Conservation (phyloP, 2,113 vertebrate genomes). For the Hepsetus odoe region DNA sequence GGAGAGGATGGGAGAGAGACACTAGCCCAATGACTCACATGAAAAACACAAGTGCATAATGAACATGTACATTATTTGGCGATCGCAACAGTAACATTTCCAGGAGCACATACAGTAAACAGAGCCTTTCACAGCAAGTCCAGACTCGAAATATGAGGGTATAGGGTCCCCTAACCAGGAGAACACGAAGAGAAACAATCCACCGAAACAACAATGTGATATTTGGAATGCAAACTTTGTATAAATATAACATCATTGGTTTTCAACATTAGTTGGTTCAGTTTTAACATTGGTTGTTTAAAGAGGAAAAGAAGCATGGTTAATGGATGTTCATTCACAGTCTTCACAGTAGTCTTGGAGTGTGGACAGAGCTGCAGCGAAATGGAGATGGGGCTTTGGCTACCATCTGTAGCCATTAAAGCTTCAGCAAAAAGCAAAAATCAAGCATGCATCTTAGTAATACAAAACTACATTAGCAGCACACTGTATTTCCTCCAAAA, state of each 20-base stretch:
- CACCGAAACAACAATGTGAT: slow-evolving; percentile 77
- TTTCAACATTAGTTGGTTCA: slow-evolving; percentile 82
- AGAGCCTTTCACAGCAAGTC: slow-evolving; percentile 75
- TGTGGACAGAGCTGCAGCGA: slow-evolving; percentile 51
- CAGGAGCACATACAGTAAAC: slow-evolving; percentile 76
- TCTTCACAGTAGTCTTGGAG: slow-evolving; percentile 70
- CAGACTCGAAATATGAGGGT: slow-evolving; percentile 87
- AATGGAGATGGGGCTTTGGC: slow-evolving; percentile 60
- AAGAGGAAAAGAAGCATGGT: slow-evolving; percentile 67
- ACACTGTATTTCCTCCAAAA: slow-evolving; percentile 85
- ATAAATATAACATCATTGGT: slow-evolving; percentile 82
- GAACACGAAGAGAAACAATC: slow-evolving; percentile 68
- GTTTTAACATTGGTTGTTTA: slow-evolving; percentile 38
- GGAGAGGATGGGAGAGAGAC: slow-evolving; percentile 71
- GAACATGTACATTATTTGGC: slow-evolving; percentile 80
- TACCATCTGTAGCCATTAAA: slow-evolving; percentile 87
- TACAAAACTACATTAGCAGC: slow-evolving; percentile 89
- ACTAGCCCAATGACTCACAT: slow-evolving; percentile 77
- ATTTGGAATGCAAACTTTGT: slow-evolving; percentile 89
- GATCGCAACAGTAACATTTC: slow-evolving; percentile 82
- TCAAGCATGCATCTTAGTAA: slow-evolving; percentile 86
- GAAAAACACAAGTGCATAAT: slow-evolving; percentile 81
- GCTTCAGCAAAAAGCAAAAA: slow-evolving; percentile 82
- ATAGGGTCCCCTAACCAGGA: slow-evolving; percentile 79
- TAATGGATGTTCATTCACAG: slow-evolving; percentile 81